A percentile compares a stretch with the other conserved stretches of the same genome.
phyloP scores from a whole-genome alignment of 1,140 invertebrate genomes.

The Leptinotarsa lineolata region DNA sequence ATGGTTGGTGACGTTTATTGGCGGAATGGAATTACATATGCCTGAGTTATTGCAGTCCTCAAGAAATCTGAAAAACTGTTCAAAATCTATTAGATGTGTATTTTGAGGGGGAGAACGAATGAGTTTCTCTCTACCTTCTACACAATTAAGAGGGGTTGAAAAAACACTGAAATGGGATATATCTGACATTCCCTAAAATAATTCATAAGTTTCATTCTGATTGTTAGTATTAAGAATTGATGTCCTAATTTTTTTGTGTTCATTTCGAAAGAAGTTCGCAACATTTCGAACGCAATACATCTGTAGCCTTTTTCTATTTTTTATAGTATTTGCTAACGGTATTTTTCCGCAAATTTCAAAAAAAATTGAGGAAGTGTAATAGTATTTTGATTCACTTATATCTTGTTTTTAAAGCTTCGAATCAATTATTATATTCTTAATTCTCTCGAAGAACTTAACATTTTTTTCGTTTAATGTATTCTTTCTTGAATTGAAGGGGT shows the following conservation, averaged over 20 bases:
- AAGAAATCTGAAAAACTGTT: neutral
- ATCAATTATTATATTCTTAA: neutral
- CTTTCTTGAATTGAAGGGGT: too few species aligned
- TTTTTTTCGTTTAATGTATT: neutral
- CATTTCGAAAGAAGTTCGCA: neutral
- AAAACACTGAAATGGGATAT: neutral
- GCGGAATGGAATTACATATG: neutral
- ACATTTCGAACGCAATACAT: conserved; percentile 10
- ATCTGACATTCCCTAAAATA: conserved; percentile 5
- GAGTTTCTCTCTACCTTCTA: neutral
- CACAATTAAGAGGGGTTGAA: neutral
- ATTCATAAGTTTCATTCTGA: neutral
- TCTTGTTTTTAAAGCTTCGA: neutral
- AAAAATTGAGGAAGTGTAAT: neutral
- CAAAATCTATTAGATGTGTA: neutral
- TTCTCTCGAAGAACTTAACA: neutral
- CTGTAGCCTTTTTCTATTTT: conserved; percentile 7
- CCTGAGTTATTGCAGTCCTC: neutral
- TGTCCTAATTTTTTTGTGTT: neutral
- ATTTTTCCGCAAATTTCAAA: conserved; percentile 13
- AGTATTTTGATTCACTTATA: neutral
- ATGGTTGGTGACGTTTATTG: neutral
- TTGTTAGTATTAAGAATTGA: neutral
- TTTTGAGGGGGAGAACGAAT: neutral
- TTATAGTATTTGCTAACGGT: conserved; percentile 11